Evolutionary conservation across 1,140 invertebrate species (phyloP).

Genomic region (Rhagoletis pomonella): DNA sequence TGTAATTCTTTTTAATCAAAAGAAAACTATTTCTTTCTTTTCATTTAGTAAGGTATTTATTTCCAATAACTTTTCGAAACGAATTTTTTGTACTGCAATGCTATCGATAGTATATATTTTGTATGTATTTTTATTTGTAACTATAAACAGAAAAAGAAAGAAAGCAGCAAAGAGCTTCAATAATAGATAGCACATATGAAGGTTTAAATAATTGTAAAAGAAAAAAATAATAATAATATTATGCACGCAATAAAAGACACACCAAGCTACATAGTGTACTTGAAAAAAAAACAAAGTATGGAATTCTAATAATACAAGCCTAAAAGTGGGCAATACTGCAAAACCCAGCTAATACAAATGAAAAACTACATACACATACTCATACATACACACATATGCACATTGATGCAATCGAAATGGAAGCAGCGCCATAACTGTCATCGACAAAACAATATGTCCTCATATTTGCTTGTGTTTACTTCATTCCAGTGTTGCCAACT

Average conservation of each 20-base stretch:
- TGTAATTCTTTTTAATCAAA: too few species aligned
- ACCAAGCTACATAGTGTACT: background rate
- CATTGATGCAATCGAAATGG: background rate
- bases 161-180: background rate
- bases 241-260: background rate
- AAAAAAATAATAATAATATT: background rate
- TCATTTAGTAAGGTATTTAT: background rate
- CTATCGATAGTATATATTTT: background rate
- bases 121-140: background rate
- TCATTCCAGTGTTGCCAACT: too few species aligned
- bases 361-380: too few species aligned
- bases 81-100: background rate
- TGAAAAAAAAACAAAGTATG: background rate
- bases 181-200: background rate
- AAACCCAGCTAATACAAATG: too few species aligned
- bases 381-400: background rate
- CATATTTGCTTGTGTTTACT: background rate
- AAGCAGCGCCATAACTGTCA: constrained; percentile 38
- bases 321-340: constrained; percentile 14
- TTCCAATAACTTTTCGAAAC: background rate
- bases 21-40: too few species aligned
- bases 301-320: background rate
- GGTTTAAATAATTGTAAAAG: background rate
- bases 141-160: background rate
- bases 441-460: constrained; percentile 51